phyloP scores from a whole-genome alignment of 2,797 vertebrate genomes.

The Phataginus tricuspis region DNA sequence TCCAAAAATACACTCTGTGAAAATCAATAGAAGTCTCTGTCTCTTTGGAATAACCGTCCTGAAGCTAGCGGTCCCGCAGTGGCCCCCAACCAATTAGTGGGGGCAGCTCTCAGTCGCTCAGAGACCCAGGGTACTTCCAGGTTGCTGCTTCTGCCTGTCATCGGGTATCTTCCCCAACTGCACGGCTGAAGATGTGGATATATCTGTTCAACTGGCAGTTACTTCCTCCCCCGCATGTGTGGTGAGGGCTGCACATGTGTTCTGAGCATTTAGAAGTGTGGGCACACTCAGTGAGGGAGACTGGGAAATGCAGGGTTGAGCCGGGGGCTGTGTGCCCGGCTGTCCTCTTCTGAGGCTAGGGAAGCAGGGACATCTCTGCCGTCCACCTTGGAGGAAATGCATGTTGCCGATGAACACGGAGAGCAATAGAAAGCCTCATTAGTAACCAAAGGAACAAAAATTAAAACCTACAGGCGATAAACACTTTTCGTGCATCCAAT shows the following conservation, averaged over 20 bases:
- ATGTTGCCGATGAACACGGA: no score
- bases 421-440: background rate
- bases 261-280: background rate
- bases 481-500: background rate
- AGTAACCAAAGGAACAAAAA: background rate
- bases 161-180: background rate
- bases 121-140: background rate
- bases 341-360: background rate
- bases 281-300: background rate
- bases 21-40: background rate
- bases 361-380: background rate
- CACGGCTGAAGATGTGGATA: background rate
- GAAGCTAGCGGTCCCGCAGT: background rate
- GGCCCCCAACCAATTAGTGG: no score
- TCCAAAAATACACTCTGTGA: background rate
- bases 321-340: background rate
- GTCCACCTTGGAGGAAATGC: background rate
- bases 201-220: background rate
- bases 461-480: background rate
- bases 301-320: background rate
- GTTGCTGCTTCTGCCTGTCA: background rate
- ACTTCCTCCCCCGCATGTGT: background rate
- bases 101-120: background rate
- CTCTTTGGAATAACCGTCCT: background rate
- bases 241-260: background rate